These are phyloP conservation scores for Acanthosepion esculentum DNA, from an alignment of 2,888 invertebrate species.

Conservation along the genomic window DNA sequence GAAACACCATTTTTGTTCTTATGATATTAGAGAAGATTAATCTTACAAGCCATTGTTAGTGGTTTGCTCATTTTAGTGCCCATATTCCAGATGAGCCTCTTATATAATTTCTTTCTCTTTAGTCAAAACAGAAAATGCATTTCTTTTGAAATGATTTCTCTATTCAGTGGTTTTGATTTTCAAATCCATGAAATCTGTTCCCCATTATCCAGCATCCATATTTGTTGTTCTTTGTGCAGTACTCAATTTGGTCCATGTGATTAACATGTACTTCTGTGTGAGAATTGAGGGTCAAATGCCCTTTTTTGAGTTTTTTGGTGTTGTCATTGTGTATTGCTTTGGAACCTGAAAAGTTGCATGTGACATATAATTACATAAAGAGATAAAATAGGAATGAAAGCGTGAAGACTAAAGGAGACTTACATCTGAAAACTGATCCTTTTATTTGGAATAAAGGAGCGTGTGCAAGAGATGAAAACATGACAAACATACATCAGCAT, in stretches of 20 bases:
- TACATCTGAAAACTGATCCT: too few relatives aligned
- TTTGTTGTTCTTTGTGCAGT: neutral
- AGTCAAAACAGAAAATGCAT: neutral
- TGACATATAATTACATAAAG: too few relatives aligned
- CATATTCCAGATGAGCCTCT: too few relatives aligned
- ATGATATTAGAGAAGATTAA: neutral
- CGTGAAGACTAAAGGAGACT: too few relatives aligned
- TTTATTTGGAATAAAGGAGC: too few relatives aligned
- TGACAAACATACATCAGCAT: too few relatives aligned
- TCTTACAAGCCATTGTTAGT: neutral
- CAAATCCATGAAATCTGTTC: neutral
- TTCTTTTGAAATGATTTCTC: neutral
- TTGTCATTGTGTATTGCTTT: too few relatives aligned
- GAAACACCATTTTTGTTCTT: neutral
- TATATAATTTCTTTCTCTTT: neutral
- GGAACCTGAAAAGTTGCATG: too few relatives aligned
- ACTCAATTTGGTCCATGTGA: neutral
- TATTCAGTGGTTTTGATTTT: neutral
- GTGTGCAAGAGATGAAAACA: too few relatives aligned
- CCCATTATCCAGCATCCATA: neutral
- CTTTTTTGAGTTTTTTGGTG: neutral
- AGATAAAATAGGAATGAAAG: too few relatives aligned
- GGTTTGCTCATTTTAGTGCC: too few relatives aligned
- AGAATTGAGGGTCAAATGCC: neutral
- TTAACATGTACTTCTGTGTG: neutral